Evolutionary conservation across 2,888 invertebrate species (phyloP), one percentile per base, ranked within the genome.

Genomic region (Bedellia somnulentella): DNA sequence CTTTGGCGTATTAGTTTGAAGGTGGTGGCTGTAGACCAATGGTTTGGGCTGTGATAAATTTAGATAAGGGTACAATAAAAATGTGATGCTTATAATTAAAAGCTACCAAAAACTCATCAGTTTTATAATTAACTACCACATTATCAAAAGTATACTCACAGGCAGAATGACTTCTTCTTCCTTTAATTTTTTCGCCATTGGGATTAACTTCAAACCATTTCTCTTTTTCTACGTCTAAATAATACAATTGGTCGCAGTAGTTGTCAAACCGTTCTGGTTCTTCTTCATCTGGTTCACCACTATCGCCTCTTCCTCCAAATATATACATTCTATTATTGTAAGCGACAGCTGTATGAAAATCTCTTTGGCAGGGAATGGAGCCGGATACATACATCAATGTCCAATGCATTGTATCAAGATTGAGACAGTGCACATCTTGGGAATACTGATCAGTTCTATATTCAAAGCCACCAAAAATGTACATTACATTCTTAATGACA

Each of bases 381-480:
- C 89, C 91, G 30, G 59, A 62, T 3, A 82, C 79, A 39, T 78
- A 58, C 30, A 87, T 55, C 41, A 77, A 83, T 4, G 63, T 75
- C 93, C 93, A 93, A 22, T 78, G 70, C 73, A 86, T 78, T 9
- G 82, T 87, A 27, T 81, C 78, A 36, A 93, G 78, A 63, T 92
- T 79, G 27, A 92, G 68, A 30, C 80, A 81, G 54, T 86, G 88
- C 0, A 91, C 83, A 45, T 88, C 87, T 48, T 86, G 83, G 4
- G 89, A 87, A 60, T 90, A 93, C 37, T 84, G 80, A 50, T 89
- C 86, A 23, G 85, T 80, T 31, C 85, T 83, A 53, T 93, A 93
- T 52, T 93, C 92, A 64, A 88, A 95, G 0, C 95, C 95, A 15
- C 93, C 94, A 73, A 91, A 93, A 35, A 95, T 83, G 49, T 86